phyloP scores from a whole-genome alignment of 2,888 invertebrate genomes.

The Polydrusus cervinus region DNA sequence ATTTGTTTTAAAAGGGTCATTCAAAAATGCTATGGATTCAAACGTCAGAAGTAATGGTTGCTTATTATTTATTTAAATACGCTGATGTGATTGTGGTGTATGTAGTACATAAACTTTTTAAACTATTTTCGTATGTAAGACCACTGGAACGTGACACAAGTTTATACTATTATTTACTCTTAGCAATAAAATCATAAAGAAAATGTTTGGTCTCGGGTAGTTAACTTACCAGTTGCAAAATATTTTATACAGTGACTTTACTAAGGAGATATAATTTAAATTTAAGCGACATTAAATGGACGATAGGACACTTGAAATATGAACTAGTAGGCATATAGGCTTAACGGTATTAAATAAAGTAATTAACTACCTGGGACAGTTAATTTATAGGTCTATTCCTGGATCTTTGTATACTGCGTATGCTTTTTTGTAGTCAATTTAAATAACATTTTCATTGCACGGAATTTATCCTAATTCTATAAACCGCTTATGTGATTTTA shows the following conservation, averaged over 20 bases:
- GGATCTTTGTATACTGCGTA: neutral
- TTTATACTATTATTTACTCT: neutral
- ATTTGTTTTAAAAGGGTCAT: too few species aligned
- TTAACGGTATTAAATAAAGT: conserved; percentile 29
- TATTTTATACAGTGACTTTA: conserved; percentile 26
- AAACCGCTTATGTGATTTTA: too few species aligned
- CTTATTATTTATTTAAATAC: too few species aligned
- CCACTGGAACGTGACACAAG: neutral
- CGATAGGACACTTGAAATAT: conserved; percentile 34
- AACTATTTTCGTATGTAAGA: neutral
- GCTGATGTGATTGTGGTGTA: too few species aligned
- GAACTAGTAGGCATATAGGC: conserved; percentile 24
- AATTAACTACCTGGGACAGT: conserved; percentile 15
- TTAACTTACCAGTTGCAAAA: conserved; percentile 33
- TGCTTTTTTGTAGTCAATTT: neutral
- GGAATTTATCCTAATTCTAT: too few species aligned
- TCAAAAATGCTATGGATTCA: too few species aligned
- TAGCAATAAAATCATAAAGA: neutral
- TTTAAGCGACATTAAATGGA: conserved; percentile 31
- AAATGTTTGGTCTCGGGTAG: conserved; percentile 1
- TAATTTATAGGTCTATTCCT: neutral
- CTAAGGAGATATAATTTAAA: conserved; percentile 41
- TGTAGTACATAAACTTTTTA: neutral
- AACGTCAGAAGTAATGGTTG: too few species aligned
- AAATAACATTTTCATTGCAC: too few species aligned